A percentile compares a stretch with the other conserved stretches of the same genome.
These are phyloP conservation scores for Scaptomyza parva DNA, from an alignment of 2,888 invertebrate genomes.

Conservation along the genomic window DNA sequence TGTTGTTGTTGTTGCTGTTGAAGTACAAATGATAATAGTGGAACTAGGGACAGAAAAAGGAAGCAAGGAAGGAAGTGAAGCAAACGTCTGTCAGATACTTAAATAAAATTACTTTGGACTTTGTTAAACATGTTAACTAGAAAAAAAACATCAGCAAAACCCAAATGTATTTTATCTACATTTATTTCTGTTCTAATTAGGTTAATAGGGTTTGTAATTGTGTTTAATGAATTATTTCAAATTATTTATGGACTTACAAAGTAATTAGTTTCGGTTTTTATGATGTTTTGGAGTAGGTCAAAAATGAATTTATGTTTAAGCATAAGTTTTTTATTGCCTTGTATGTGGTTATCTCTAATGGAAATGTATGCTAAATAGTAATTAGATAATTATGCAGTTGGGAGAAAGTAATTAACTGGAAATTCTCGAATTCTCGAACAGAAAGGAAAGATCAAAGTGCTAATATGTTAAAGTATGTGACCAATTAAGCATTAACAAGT, in stretches of 20 bases:
- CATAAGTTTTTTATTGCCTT: background rate
- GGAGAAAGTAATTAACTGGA: conserved; percentile 10
- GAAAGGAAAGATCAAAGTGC: conserved; percentile 42
- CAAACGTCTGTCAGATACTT: conserved; percentile 11
- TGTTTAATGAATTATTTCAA: background rate
- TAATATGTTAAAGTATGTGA: conserved; percentile 32
- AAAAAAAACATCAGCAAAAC: too few relatives aligned
- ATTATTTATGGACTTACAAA: background rate
- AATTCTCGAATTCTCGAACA: background rate
- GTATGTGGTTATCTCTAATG: too few relatives aligned
- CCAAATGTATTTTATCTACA: background rate
- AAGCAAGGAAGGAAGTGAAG: background rate
- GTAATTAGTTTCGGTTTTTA: background rate
- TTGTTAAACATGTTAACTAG: background rate
- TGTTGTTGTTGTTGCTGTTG: background rate
- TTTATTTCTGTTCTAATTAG: background rate
- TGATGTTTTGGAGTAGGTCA: too few relatives aligned
- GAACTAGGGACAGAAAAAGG: background rate
- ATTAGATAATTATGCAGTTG: too few relatives aligned
- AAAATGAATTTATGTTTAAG: too few relatives aligned
- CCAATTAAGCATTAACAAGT: conserved; percentile 47
- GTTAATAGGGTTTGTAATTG: background rate
- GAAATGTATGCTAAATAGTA: too few relatives aligned
- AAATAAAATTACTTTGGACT: conserved; percentile 9
- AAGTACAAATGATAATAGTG: conserved; percentile 14